Base-by-base conservation (phyloP, 2,113 vertebrate genomes). In the Chamaetylas fuelleborni region DNA sequence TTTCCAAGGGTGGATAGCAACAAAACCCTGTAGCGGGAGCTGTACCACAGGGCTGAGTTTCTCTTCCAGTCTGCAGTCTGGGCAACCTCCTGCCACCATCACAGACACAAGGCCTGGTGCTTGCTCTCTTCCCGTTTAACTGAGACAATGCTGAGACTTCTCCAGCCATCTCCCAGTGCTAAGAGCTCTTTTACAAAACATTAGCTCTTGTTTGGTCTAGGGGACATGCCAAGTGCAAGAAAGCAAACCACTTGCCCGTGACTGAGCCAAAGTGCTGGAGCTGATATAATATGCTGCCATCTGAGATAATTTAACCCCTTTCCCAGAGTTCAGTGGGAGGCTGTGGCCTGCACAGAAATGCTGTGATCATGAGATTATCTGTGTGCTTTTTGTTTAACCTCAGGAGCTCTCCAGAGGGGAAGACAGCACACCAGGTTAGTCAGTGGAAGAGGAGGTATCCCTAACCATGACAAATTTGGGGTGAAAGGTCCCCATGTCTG, bases 81-180 rank as follows among this genome's bases (percentile, higher is more conserved):
- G 76, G 34, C 47, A 50, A 4, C 51, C 47, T 81, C 31, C 31
- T 73, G 64, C 31, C 45, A 20, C 24, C 5, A 5, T 60, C n/a
- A 33, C 22, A 65, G 42, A 31, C 12, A 14, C 9, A 47, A 81
- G 34, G 54, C 53, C 24, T 56, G 4, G 10, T 22, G 10, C 48
- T 65, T 54, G 8, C 24, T 69, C 7, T 92, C 8, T 57, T 77
- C 31, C 47, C 14, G 12, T 42, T 51, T 33, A 43, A 47, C 45
- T 60, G 45, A 67, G 26, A 38, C 25, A 69, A 69, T 88, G 36
- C 67, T 56, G n/a, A 20, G 70, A 28, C 12, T 70, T 81, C 33
- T 82, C n/a, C 48, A 36, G 26, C 26, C 0, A 0, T 33, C 67
- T 64, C 16, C 13, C 14, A 19, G n/a, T 58, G 33, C 33, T 58